Base-by-base conservation (phyloP, 2,888 invertebrate genomes). In the Idaea biselata region DNA sequence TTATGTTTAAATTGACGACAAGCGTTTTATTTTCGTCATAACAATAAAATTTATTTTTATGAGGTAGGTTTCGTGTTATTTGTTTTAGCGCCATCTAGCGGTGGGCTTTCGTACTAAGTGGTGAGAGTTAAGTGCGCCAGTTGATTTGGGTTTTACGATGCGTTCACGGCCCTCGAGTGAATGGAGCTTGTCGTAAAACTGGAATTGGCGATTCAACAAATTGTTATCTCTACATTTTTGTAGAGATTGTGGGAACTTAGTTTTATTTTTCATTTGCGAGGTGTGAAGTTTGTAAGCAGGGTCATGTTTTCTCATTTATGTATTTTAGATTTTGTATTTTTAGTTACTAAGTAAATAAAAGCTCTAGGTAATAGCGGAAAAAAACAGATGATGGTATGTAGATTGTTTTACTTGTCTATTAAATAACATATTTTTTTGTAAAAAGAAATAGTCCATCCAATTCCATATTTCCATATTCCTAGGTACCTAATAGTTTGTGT, bases 11-110 rank as follows among this genome's bases (percentile, higher is more conserved):
- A 92, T 91, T 91, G 92, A 91, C 88, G 91, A 91, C 91, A 91
- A 91, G 90, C 91, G 91, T 92, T 92, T 92, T 92, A 92, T 92
- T 91, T 91, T 91, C 89, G 85, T 89, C 91, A 92, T 92, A 92
- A 92, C 91, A 92, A 92, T 92, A 92, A 92, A 91, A 91, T 92
- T 92, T 89, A 90, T 89, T 92, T 92, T 92, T 92, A 92, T 83
- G 89, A 88, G 82, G 85, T 68, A 72, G 68, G 73, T 70, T 76
- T 80, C 81, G 80, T 78, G 75, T 62, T 78, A 79, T 74, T 75
- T 82, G 73, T 73, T 77, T 77, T 72, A 82, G 82, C 86, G 90
- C 88, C 92, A 93, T 81, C 93, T 92, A 81, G 81, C 73, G 78
- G 82, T 64, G 57, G 64, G 16, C 53, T 63, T 61, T 62, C 65